These are phyloP conservation scores for Grammomys dolichurus DNA, from an alignment of 2,113 vertebrate genomes.

Conservation along the genomic window DNA sequence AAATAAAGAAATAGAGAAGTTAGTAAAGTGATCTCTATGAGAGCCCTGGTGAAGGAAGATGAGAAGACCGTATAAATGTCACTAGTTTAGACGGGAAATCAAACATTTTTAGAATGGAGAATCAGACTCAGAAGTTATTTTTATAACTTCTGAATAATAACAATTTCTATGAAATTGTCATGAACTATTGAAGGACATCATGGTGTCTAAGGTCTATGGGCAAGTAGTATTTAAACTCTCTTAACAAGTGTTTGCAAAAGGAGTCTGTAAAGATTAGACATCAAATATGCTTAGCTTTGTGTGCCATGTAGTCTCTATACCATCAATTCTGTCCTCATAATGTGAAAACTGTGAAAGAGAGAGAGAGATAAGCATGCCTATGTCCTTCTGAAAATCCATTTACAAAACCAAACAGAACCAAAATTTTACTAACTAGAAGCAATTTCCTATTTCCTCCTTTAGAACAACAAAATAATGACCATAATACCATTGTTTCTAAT, in stretches of 20 bases:
- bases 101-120: background rate
- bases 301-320: background rate
- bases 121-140: background rate
- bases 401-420: background rate
- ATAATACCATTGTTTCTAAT: background rate
- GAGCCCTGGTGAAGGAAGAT: background rate
- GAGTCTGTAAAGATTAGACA: background rate
- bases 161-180: background rate
- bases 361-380: background rate
- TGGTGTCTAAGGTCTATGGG: background rate
- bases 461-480: background rate
- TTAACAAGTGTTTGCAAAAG: background rate
- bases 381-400: background rate
- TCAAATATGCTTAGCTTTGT: background rate
- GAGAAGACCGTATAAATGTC: background rate
- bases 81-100: background rate
- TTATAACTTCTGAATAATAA: background rate
- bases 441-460: background rate
- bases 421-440: background rate
- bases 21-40: background rate
- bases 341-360: background rate
- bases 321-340: background rate
- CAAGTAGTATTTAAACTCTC: background rate
- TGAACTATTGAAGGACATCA: background rate
- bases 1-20: background rate